These are phyloP conservation scores for Lampris megalopsis DNA, from an alignment of 2,113 vertebrate genomes.

Conservation along the genomic window DNA sequence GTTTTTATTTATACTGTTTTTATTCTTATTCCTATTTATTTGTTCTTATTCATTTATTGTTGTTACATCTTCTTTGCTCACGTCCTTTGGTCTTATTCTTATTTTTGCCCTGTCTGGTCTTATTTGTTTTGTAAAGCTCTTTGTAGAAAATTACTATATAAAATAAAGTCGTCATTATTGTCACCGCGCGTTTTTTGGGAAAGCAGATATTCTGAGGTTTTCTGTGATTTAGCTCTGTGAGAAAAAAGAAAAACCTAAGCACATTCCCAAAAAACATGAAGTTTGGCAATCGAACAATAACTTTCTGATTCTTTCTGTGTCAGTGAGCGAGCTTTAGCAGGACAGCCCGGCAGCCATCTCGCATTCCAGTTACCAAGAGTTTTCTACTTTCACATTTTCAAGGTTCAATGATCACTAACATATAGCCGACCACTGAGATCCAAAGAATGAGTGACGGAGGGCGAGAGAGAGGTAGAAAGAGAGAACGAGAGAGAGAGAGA, in stretches of 20 bases:
- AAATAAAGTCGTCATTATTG: too few species aligned
- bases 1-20: too few species aligned
- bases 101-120: too few species aligned
- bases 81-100: too few species aligned
- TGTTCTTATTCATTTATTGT: too few species aligned
- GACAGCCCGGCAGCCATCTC: constrained; percentile 60
- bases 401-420: constrained; percentile 58
- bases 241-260: constrained; percentile 14
- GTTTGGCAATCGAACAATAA: constrained; percentile 33
- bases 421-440: constrained; percentile 11
- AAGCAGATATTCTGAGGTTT: constrained; percentile 18
- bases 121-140: too few species aligned
- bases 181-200: constrained; percentile 20
- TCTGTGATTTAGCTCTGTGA: constrained; percentile 47
- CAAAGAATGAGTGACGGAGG: background rate
- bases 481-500: constrained; percentile 4
- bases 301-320: constrained; percentile 45
- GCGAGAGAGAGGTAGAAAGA: background rate
- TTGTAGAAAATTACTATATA: too few species aligned
- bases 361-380: constrained; percentile 50
- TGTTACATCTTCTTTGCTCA: too few species aligned
- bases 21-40: too few species aligned
- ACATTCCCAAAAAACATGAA: constrained; percentile 38
- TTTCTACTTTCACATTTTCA: constrained; percentile 61
- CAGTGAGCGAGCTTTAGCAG: constrained; percentile 56